Base-by-base conservation (phyloP, 2,113 vertebrate genomes). In the Alectura lathami region DNA sequence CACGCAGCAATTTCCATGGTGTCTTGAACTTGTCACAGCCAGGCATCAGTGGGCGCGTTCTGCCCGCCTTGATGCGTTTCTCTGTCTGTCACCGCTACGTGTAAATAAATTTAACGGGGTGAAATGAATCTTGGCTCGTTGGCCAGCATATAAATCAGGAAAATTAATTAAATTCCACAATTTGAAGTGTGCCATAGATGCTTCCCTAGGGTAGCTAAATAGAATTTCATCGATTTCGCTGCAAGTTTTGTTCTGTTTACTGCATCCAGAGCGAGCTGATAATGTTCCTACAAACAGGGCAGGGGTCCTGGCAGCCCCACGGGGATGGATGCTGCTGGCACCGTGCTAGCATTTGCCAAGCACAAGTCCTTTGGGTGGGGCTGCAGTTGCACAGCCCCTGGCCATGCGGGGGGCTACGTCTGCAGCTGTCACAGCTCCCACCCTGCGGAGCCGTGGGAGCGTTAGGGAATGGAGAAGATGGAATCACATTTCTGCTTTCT, bases 231-330 rank as follows among this genome's bases (percentile, higher is more conserved):
- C 57, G 90, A 22, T 79, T 80, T 79, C 12, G 20, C 24, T 89
- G 75, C 48, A 8, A 6, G 3, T 21, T 30, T 48, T 22, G 67
- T 21, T 42, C 42, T 15, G 34, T 20, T 84, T 53, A 29, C 51
- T 0, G 5, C 70, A 4, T 2, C 17, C 42, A 6, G 26, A 40
- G 23, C 0, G 0, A 0, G 7, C 2, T 2, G 45, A 1, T 10
- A 64, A 6, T 17, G 34, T 22, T 53, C 7, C 50, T 16, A 50
- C 21, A 3, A 4, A 2, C 3, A 11, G 5, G 34, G 36, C 26
- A 2, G 54, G 40, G 57, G 53, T 16, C 14, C 15, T n/a, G 67
- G n/a, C 47, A 5, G 69, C 34, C 13, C 42, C 32, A 27, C n/a
- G 27, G 53, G 36, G 4, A 23, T n/a, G 79, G 36, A 57, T 38